Conservation (phyloP, 2,113 vertebrate genomes). For the Athene cunicularia region DNA sequence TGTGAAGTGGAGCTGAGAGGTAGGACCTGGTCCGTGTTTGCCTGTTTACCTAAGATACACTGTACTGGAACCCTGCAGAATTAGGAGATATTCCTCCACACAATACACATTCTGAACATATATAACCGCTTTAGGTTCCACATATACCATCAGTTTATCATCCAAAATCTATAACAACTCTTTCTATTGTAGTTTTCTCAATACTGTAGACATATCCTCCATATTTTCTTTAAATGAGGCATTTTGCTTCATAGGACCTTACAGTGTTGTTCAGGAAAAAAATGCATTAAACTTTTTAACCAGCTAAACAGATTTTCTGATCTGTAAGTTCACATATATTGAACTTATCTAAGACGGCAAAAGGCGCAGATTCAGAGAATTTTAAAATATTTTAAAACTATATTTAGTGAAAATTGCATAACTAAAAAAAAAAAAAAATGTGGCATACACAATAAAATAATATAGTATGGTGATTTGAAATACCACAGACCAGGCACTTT, state of each 20-base stretch:
- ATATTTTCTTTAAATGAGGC: neutral
- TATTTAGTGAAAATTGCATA: conserved; percentile 45
- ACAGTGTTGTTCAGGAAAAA: conserved; percentile 26
- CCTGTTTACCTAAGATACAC: neutral
- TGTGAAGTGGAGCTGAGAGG: neutral
- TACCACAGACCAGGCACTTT: neutral
- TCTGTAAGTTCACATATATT: conserved; percentile 26
- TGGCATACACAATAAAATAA: neutral
- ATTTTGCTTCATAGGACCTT: neutral
- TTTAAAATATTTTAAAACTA: conserved; percentile 46
- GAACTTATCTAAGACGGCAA: conserved; percentile 53
- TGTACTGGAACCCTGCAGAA: neutral
- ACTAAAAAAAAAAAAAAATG: conserved; percentile 35
- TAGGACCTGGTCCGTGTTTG: neutral
- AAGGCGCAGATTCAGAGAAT: conserved; percentile 38
- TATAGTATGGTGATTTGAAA: neutral
- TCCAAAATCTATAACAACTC: neutral
- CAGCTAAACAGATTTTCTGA: conserved; percentile 6
- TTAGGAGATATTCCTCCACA: neutral
- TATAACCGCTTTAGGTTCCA: neutral
- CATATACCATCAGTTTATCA: neutral
- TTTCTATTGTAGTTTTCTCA: neutral
- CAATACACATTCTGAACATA: neutral
- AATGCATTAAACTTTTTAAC: conserved; percentile 50
- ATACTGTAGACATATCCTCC: neutral